Percentiles rank a stretch among this genome's conserved stretches.
These are phyloP conservation scores for Andrena camellia DNA, from an alignment of 2,888 invertebrate species.

Conservation along the genomic window DNA sequence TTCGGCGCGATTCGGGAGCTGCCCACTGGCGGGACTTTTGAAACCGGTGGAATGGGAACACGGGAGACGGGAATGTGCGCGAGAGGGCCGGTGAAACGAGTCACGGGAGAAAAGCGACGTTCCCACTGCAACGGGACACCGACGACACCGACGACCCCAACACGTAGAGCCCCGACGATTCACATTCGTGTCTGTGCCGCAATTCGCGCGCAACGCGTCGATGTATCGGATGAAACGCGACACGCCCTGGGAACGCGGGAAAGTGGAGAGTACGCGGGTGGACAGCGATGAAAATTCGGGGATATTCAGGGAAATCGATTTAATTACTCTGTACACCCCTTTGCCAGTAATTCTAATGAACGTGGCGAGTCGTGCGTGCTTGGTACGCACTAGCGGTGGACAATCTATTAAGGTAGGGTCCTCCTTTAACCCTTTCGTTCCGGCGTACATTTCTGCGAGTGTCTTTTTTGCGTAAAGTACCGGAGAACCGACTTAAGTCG, in stretches of 20 bases:
- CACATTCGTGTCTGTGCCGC: slow-evolving; percentile 25
- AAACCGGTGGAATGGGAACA: slow-evolving; percentile 67
- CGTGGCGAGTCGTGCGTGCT: no score
- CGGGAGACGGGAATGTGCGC: slow-evolving; percentile 60
- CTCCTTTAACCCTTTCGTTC: no score
- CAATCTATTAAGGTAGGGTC: no score
- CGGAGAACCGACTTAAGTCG: no score
- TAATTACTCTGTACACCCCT: slow-evolving; percentile 9
- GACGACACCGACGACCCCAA: no score
- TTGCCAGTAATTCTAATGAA: no score
- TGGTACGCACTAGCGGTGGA: no score
- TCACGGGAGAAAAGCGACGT: slow-evolving; percentile 65
- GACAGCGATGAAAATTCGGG: slow-evolving; percentile 24
- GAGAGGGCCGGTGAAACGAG: slow-evolving; percentile 66
- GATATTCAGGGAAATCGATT: slow-evolving; percentile 53
- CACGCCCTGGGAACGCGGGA: slow-evolving; percentile 62
- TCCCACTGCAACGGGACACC: slow-evolving; percentile 78
- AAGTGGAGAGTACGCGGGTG: slow-evolving; percentile 13
- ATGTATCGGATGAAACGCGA: slow-evolving; percentile 67
- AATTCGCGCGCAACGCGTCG: slow-evolving; percentile 46
- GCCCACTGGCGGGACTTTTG: slow-evolving; percentile 41
- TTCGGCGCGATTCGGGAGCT: slow-evolving; percentile 3
- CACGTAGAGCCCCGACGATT: slow-evolving; percentile 8
- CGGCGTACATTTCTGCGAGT: no score
- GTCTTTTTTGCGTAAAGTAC: no score